A percentile compares a stretch with the other conserved stretches of the same genome.
Conservation (phyloP, 2,113 vertebrate species). For the Mormyrus lacerda region DNA sequence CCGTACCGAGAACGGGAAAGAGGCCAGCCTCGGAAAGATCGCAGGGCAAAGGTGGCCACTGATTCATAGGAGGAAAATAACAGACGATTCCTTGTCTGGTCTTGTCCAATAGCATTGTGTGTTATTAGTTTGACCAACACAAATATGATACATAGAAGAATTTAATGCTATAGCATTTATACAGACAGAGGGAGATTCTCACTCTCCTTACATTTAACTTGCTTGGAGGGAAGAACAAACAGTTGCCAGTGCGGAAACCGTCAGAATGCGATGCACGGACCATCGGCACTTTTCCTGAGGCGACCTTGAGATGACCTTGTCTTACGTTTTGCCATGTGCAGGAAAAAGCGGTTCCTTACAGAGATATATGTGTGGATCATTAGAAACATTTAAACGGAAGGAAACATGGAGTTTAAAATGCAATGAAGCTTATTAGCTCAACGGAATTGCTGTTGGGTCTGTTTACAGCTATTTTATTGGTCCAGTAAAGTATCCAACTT, state of each 20-base stretch:
- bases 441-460: background rate
- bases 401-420: background rate
- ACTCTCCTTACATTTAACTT: background rate
- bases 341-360: background rate
- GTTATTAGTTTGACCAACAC: background rate
- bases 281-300: background rate
- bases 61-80: background rate
- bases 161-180: background rate
- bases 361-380: background rate
- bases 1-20: background rate
- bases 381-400: background rate
- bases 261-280: background rate
- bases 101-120: background rate
- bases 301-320: background rate
- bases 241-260: background rate
- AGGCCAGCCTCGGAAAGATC: background rate
- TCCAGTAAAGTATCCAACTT: background rate
- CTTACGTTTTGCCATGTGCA: background rate
- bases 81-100: background rate
- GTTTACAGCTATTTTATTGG: background rate
- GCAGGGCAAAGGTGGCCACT: background rate
- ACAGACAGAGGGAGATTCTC: background rate
- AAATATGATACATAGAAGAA: background rate
- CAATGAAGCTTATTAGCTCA: background rate
- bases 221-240: background rate